Conservation (phyloP, 2,113 vertebrate genomes). For the Tricholaema leucomelas region DNA sequence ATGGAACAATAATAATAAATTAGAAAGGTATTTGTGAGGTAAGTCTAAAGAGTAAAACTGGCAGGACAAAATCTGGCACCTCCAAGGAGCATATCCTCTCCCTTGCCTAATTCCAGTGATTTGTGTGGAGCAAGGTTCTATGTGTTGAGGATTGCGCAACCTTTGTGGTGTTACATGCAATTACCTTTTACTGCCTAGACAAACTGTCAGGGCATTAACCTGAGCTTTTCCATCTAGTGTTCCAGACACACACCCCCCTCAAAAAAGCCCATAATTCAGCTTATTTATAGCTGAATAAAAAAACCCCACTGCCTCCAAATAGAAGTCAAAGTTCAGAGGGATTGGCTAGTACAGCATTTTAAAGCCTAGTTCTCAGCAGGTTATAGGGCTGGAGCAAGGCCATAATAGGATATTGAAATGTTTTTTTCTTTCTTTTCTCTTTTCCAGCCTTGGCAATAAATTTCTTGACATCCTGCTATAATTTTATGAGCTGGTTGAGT, state of each 20-base stretch:
- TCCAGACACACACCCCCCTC: background rate
- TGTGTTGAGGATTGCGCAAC: background rate
- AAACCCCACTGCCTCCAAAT: background rate
- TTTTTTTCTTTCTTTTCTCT: background rate
- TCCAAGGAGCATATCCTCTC: background rate
- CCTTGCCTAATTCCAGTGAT: background rate
- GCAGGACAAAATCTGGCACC: background rate
- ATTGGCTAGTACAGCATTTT: background rate
- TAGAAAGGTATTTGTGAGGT: background rate
- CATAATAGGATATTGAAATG: background rate
- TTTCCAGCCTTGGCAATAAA: background rate
- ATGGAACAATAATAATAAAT: background rate
- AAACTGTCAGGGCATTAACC: background rate
- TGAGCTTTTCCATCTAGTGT: constrained; percentile 5
- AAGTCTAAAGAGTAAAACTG: background rate
- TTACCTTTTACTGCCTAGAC: constrained; percentile 5
- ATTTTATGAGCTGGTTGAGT: constrained; percentile 10
- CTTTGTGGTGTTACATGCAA: background rate
- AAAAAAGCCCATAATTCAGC: background rate
- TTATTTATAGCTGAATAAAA: constrained; percentile 9
- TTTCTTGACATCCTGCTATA: background rate
- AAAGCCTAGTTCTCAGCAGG: background rate
- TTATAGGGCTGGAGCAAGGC: background rate
- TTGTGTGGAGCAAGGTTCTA: background rate
- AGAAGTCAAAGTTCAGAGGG: background rate